phyloP scores from a whole-genome alignment of 1,140 invertebrate species.

The Brachystomella parvula region DNA sequence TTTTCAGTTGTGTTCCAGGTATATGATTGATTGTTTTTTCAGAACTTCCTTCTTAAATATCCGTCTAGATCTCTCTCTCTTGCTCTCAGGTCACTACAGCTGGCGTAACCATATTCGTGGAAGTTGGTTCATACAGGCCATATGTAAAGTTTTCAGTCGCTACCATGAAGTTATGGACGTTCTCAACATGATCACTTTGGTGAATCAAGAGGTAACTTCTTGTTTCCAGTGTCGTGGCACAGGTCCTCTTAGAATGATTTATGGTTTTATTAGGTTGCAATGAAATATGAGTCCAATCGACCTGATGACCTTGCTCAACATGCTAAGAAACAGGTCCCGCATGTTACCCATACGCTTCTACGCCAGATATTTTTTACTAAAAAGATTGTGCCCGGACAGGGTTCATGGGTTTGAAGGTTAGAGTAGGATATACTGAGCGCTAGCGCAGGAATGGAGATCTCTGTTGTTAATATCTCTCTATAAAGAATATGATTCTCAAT shows the following conservation, averaged over 20 bases:
- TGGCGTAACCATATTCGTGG: slow-evolving; percentile 86
- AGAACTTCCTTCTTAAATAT: background rate
- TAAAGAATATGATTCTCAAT: background rate
- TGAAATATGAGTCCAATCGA: slow-evolving; percentile 48
- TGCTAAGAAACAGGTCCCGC: slow-evolving; percentile 52
- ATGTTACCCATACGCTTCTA: slow-evolving; percentile 50
- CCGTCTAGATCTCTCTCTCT: background rate
- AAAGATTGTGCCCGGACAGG: slow-evolving; percentile 9
- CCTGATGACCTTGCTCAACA: slow-evolving; percentile 45
- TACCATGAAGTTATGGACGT: slow-evolving; percentile 44
- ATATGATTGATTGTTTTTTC: slow-evolving; percentile 8
- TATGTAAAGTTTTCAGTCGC: slow-evolving; percentile 63
- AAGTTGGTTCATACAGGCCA: slow-evolving; percentile 93
- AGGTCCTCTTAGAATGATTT: background rate
- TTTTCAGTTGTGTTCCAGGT: slow-evolving; percentile 53
- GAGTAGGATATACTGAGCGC: background rate
- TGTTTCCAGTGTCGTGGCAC: background rate
- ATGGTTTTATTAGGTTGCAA: slow-evolving; percentile 41
- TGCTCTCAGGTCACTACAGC: slow-evolving; percentile 68
- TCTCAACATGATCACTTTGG: slow-evolving; percentile 50
- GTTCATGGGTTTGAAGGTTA: slow-evolving; percentile 11
- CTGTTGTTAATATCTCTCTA: background rate
- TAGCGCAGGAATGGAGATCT: background rate
- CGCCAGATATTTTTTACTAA: slow-evolving; percentile 47
- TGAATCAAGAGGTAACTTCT: slow-evolving; percentile 42